Percentiles rank a stretch among this genome's conserved stretches.
These are phyloP conservation scores for Centropristis striata DNA, from an alignment of 2,113 vertebrate species.

Conservation along the genomic window DNA sequence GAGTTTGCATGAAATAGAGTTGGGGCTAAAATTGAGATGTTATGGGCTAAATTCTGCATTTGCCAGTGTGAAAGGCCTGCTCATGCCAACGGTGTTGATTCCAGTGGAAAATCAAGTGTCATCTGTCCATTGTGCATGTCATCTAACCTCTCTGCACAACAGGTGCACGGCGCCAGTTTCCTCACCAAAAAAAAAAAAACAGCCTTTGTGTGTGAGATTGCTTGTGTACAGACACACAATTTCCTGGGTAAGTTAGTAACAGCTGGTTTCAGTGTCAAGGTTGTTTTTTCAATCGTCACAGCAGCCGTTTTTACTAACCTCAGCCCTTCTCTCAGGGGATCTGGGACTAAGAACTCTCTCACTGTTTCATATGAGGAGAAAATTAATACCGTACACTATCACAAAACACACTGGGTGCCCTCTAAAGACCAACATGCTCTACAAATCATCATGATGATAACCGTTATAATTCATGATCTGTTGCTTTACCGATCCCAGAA, in stretches of 20 bases:
- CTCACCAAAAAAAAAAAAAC: neutral
- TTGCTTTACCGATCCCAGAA: neutral
- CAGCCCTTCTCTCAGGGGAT: slow-evolving; percentile 11
- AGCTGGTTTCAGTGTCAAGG: neutral
- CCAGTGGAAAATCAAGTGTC: slow-evolving; percentile 15
- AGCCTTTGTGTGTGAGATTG: slow-evolving; percentile 11
- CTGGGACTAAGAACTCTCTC: neutral
- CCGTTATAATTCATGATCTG: neutral
- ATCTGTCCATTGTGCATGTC: slow-evolving; percentile 42
- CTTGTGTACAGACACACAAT: neutral
- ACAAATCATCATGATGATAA: neutral
- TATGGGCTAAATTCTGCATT: neutral
- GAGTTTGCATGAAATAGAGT: neutral
- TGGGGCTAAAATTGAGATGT: neutral
- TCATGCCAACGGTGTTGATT: neutral
- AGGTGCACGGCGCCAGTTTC: slow-evolving; percentile 43
- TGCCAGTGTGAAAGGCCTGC: neutral
- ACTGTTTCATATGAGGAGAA: neutral
- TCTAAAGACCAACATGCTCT: neutral
- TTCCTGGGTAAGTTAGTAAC: neutral
- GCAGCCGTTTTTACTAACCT: slow-evolving; percentile 11
- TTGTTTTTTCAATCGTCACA: slow-evolving; percentile 13
- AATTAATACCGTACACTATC: neutral
- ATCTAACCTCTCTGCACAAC: slow-evolving; percentile 40
- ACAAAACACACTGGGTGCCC: neutral